A percentile compares a stretch with the other conserved stretches of the same genome.
These are phyloP conservation scores for Aphidius ervi DNA, from an alignment of 1,140 invertebrate genomes.

Conservation along the genomic window DNA sequence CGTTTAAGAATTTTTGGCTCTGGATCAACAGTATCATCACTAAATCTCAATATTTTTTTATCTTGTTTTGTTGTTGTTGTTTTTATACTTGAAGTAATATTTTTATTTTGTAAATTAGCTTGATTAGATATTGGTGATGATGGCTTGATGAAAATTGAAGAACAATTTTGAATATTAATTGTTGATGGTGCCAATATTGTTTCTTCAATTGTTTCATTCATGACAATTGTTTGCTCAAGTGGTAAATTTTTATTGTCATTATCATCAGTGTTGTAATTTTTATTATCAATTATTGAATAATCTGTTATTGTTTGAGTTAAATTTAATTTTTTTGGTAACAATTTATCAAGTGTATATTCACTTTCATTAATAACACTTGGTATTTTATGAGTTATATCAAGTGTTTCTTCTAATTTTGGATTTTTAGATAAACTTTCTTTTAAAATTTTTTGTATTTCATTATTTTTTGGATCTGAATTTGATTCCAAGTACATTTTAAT, in stretches of 20 bases:
- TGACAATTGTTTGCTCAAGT: not conserved
- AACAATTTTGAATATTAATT: too few species aligned
- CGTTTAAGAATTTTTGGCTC: conserved; percentile 30
- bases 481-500: conserved; percentile 19
- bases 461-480: conserved; percentile 6
- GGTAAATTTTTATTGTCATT: not conserved
- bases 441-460: conserved; percentile 14
- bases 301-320: too few species aligned
- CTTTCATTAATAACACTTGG: conserved; percentile 17
- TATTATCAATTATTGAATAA: not conserved
- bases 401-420: not conserved
- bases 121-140: too few species aligned
- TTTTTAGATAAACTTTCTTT: conserved; percentile 8
- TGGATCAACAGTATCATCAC: conserved; percentile 47
- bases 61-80: conserved; percentile 31
- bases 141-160: too few species aligned
- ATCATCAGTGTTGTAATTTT: conserved; percentile 1
- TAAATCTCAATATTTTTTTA: conserved; percentile 40
- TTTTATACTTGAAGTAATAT: not conserved
- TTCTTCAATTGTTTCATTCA: too few species aligned
- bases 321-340: not conserved
- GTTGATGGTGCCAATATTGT: not conserved
- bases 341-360: conserved; percentile 13
- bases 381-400: conserved; percentile 8
- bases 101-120: not conserved